Percentiles rank a stretch among this genome's conserved stretches.
phyloP scores from a whole-genome alignment of 2,113 vertebrate genomes.

The Gymnarchus niloticus region DNA sequence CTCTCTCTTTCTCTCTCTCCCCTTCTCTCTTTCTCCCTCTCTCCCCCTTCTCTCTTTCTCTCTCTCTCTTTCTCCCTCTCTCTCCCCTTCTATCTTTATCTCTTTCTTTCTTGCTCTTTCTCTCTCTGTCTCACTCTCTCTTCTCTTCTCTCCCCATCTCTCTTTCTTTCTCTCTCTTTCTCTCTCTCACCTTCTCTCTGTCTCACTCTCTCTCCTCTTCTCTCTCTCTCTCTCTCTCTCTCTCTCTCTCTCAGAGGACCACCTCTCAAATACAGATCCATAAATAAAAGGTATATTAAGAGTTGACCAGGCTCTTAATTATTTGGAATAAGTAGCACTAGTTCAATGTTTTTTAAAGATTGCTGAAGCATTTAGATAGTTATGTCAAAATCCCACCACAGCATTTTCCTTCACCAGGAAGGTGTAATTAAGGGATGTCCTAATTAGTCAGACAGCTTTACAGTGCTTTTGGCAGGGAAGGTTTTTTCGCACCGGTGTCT shows the following conservation, averaged over 20 bases:
- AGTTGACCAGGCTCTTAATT: not conserved
- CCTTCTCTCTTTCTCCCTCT: too few species aligned
- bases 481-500: not conserved
- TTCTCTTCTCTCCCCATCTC: too few species aligned
- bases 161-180: too few species aligned
- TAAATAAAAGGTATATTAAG: not conserved
- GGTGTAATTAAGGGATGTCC: slow-evolving; percentile 7
- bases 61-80: not conserved
- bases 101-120: too few species aligned
- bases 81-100: too few species aligned
- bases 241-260: not conserved
- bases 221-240: too few species aligned
- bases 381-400: not conserved
- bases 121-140: too few species aligned
- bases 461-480: not conserved
- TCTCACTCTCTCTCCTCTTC: too few species aligned
- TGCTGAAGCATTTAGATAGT: not conserved
- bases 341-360: slow-evolving; percentile 8
- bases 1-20: too few species aligned
- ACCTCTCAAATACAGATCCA: not conserved
- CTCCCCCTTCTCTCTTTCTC: too few species aligned
- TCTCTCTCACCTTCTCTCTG: too few species aligned
- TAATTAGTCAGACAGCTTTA: slow-evolving; percentile 1
- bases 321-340: not conserved
- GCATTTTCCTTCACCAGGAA: not conserved